A percentile compares a stretch with the other conserved stretches of the same genome.
Conservation (phyloP, 2,888 invertebrate genomes). For the Zeuzera pyrina region DNA sequence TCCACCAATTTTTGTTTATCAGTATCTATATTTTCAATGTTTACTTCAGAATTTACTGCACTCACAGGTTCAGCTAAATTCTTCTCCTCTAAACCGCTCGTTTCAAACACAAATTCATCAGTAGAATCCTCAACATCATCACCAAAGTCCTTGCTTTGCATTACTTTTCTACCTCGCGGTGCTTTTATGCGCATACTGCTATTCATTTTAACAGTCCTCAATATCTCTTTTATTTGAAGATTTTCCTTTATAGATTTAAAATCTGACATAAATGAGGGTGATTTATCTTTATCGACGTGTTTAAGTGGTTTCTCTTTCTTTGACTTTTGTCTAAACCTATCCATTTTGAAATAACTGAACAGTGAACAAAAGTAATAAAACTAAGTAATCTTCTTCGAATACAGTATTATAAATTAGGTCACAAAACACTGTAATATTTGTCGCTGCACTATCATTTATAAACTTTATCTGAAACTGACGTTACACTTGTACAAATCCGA, state of each 20-base stretch:
- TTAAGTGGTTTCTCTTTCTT: constrained; percentile 44
- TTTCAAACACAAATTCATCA: no score
- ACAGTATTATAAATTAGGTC: constrained; percentile 13
- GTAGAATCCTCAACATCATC: constrained; percentile 38
- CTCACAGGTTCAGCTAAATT: constrained; percentile 19
- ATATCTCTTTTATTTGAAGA: constrained; percentile 55
- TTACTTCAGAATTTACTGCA: constrained; percentile 38
- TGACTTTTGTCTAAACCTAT: constrained; percentile 42
- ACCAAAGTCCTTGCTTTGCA: constrained; percentile 47
- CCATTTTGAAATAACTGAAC: constrained; percentile 27
- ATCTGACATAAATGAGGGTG: constrained; percentile 37
- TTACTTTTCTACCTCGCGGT: constrained; percentile 48
- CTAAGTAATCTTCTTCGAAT: neutral
- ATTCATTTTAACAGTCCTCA: constrained; percentile 59
- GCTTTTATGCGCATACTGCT: constrained; percentile 56
- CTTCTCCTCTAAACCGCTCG: constrained; percentile 4
- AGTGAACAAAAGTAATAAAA: neutral
- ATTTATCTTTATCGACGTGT: constrained; percentile 36
- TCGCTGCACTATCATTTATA: no score
- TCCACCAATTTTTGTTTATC: no score
- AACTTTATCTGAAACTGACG: constrained; percentile 33
- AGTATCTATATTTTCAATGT: no score
- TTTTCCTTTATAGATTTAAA: constrained; percentile 54
- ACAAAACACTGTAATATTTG: constrained; percentile 16
- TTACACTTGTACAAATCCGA: constrained; percentile 55